Base-by-base conservation (phyloP, 2,113 vertebrate species). In the Opisthocomus hoazin region DNA sequence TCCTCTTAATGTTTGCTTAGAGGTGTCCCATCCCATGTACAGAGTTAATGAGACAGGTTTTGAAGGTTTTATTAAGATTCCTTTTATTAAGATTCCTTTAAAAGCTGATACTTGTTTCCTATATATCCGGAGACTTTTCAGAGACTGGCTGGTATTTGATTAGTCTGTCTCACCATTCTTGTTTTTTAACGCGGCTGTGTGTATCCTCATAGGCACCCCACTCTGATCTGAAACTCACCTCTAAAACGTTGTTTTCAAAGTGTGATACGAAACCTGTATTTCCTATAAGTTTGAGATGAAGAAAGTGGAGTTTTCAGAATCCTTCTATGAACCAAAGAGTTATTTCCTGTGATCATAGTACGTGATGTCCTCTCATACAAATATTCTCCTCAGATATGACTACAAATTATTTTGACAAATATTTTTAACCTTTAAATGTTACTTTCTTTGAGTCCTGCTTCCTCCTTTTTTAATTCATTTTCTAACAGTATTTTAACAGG, bases 101-200 rank as follows among this genome's bases (percentile, higher is more conserved):
- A 78, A 77, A 87, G 39, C 6, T 22, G 32, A 8, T 74, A 39
- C 14, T 79, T 74, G 16, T 37, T 82, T 87, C 65, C 32, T 36
- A 10, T 65, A 21, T 73, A 19, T 48, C 22, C 13, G 6, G 22
- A 48, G 73, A 43, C 56, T 58, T 79, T 16, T 39, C 37, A 64
- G 64, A 57, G 27, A 16, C 29, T 58, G 29, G 7, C 16, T 41
- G 18, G 30, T 41, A 54, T 30, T 53, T 51, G 29, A 54, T 84
- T 41, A 53, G 17, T 11, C 21, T 78, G 24, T 46, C 36, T 51
- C 21, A 18, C 15, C 2, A 1, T 36, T 45, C 22, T 29, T 41
- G 17, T 51, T 60, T 69, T 76, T 76, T 27, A 61, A 54, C 0
- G 0, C 0, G 1, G 6, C 11, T 66, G 6, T n/a, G 17, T 45